Base-by-base conservation (phyloP, 92 coral and sea anemone species). In the Palythoa grandis region DNA sequence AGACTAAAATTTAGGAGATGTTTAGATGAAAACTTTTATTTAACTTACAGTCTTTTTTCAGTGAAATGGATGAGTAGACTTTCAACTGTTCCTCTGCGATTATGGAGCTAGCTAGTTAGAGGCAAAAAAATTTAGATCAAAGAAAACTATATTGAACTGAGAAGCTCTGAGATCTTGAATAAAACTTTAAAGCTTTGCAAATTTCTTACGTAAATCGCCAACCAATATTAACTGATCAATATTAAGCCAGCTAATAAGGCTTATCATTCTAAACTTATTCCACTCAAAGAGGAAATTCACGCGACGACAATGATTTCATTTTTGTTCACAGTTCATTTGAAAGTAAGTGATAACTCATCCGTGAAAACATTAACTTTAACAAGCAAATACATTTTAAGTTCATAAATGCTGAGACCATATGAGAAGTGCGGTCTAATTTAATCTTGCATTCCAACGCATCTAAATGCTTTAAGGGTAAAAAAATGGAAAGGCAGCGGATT, bases 201-300 rank as follows among this genome's bases (percentile, higher is more conserved):
- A 66, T 80, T 38, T 80, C 60, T 23, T 24, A 63, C 4, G 25
- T 23, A 65, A 80, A 80, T 20, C 85, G 58, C 85, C n/a, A 48
- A 80, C 85, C 74, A 67, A 80, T 80, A 80, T 80, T 43, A 63
- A 22, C 24, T 11, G 52, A 4, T 29, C 35, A 29, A 29, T n/a
- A 72, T 37, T 22, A 43, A 3, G 16, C 19, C 7, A 13, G 37
- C 17, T 16, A 3, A 23, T 24, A 20, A 15, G 20, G 72, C 40
- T 50, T 66, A 19, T 4, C 22, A n/a, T 63, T 80, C 47, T 65
- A 61, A 63, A 80, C 52, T 35, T 50, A 20, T 29, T 19, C 72
- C 25, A 40, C 60, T 80, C 85, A 69, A 69, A 69, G 43, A 69
- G 74, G 74, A 80, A 80, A 80, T 47, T 65, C 84, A 43, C 50